phyloP scores from a whole-genome alignment of 2,797 vertebrate genomes.

The Rhabdomys pumilio region DNA sequence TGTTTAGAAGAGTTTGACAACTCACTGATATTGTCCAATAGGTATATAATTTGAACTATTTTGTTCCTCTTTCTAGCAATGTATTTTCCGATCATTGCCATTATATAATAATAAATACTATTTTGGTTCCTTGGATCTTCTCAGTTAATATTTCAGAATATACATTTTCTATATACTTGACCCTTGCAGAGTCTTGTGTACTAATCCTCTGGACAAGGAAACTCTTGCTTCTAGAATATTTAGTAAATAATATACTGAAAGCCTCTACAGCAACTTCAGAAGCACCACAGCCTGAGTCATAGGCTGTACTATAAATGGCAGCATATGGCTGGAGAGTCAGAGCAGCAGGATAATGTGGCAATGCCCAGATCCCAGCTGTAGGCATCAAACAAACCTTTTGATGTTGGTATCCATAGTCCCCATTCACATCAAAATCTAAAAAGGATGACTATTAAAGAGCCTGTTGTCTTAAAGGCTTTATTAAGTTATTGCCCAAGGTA shows the following conservation, averaged over 20 bases:
- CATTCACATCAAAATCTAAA: conserved; percentile 76
- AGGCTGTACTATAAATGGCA: conserved; percentile 76
- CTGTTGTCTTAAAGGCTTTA: conserved; percentile 85
- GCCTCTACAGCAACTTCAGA: conserved; percentile 73
- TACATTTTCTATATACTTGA: neutral
- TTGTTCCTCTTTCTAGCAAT: conserved; percentile 66
- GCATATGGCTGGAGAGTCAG: conserved; percentile 77
- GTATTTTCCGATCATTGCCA: conserved; percentile 5
- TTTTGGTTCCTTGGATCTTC: conserved; percentile 55
- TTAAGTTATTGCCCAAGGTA: conserved; percentile 87
- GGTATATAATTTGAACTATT: neutral
- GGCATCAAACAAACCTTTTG: conserved; percentile 70
- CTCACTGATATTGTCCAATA: neutral
- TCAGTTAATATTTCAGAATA: conserved; percentile 40
- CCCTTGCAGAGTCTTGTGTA: neutral
- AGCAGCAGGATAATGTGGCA: conserved; percentile 76
- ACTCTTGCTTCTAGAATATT: neutral
- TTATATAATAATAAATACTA: conserved; percentile 40
- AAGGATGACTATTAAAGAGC: conserved; percentile 83
- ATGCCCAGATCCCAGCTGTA: conserved; percentile 77
- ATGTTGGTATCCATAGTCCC: conserved; percentile 72
- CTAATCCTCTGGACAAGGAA: conserved; percentile 77
- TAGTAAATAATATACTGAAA: conserved; percentile 52
- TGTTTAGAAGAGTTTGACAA: neutral
- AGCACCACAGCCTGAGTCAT: conserved; percentile 56